These are phyloP conservation scores for Plestiodon gilberti DNA, from an alignment of 2,113 vertebrate genomes.

Conservation along the genomic window DNA sequence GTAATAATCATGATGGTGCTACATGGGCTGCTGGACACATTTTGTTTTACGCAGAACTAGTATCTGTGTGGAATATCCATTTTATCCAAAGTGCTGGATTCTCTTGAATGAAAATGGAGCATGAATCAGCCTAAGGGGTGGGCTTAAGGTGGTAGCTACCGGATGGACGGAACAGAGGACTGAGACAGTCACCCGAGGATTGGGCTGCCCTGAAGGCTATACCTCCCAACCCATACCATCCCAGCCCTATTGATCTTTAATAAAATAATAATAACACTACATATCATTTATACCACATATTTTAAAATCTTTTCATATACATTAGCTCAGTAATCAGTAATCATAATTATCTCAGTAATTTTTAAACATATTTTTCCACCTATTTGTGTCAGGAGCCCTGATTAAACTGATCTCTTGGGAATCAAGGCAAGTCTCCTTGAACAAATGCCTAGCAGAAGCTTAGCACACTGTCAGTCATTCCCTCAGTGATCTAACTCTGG, in stretches of 20 bases:
- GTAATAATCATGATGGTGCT: neutral
- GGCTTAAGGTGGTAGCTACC: neutral
- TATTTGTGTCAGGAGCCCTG: neutral
- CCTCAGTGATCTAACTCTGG: slow-evolving; percentile 1
- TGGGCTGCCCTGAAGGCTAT: neutral
- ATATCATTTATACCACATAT: neutral
- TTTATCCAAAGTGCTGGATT: neutral
- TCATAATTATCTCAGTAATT: neutral
- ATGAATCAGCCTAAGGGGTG: neutral
- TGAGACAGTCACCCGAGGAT: neutral
- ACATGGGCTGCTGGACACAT: neutral
- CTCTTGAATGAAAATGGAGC: neutral
- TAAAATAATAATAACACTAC: neutral
- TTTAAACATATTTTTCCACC: neutral
- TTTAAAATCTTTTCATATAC: slow-evolving; percentile 28
- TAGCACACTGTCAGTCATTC: slow-evolving; percentile 1
- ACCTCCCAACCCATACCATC: neutral
- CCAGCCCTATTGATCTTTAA: neutral
- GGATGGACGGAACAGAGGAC: neutral
- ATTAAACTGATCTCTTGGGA: neutral
- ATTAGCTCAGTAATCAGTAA: slow-evolving; percentile 28
- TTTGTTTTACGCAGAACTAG: neutral
- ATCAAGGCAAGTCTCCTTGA: slow-evolving; percentile 2
- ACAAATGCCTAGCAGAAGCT: slow-evolving; percentile 35
- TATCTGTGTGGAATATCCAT: neutral